phyloP scores from a whole-genome alignment of 2,888 invertebrate species.

The Chloroclysta siterata region DNA sequence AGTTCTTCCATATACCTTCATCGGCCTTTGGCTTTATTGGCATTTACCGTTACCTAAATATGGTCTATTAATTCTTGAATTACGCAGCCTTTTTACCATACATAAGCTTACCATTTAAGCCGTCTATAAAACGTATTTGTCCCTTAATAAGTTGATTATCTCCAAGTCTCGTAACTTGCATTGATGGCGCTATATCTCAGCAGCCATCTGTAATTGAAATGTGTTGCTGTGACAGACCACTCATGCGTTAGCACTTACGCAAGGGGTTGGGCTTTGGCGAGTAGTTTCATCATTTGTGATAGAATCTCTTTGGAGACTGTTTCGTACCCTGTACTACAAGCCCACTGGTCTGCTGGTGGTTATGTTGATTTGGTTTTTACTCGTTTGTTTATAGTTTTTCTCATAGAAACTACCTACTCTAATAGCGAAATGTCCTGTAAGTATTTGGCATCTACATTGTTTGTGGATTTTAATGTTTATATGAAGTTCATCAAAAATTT shows the following conservation, averaged over 20 bases:
- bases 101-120: constrained; percentile 9
- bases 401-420: no score
- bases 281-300: constrained; percentile 14
- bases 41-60: no score
- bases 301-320: neutral
- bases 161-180: constrained; percentile 46
- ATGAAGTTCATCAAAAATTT: no score
- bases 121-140: constrained; percentile 11
- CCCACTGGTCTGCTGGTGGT: neutral
- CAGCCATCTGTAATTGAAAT: constrained; percentile 68
- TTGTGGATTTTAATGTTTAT: no score
- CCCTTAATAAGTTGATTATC: constrained; percentile 14
- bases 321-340: neutral
- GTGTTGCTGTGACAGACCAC: constrained; percentile 58
- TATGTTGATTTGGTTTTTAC: no score
- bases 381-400: no score
- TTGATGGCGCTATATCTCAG: constrained; percentile 54
- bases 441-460: no score
- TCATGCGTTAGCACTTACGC: constrained; percentile 56
- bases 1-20: neutral
- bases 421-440: no score
- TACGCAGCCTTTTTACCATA: no score
- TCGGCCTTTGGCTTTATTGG: no score
- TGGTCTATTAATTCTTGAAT: no score
- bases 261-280: constrained; percentile 36